Conservation (phyloP, 2,888 invertebrate species). For the Koerneria pararmatus region DNA sequence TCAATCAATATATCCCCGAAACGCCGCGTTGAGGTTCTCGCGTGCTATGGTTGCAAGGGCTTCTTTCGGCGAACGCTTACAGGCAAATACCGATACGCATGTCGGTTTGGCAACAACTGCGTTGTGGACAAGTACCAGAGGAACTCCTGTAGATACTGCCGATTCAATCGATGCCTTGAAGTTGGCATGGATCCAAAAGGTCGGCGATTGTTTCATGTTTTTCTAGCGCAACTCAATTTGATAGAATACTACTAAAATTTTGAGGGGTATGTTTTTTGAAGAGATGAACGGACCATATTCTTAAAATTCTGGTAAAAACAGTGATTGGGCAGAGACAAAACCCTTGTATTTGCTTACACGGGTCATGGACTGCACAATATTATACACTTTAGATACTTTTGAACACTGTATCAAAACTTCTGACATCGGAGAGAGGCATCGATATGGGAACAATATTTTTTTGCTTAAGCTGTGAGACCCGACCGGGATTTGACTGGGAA, state of each 20-base stretch:
- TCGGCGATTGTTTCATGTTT: conserved; percentile 9
- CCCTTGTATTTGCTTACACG: too few species aligned
- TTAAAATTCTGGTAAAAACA: too few species aligned
- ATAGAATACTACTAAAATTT: too few species aligned
- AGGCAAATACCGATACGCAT: conserved; percentile 50
- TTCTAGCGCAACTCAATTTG: too few species aligned
- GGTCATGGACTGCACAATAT: too few species aligned
- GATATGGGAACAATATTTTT: neutral
- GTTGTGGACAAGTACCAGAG: conserved; percentile 58
- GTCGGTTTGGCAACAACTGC: conserved; percentile 57
- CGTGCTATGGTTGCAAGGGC: conserved; percentile 49
- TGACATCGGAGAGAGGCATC: too few species aligned
- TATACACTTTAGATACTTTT: too few species aligned
- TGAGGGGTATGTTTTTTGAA: too few species aligned
- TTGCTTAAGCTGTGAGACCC: conserved; percentile 49
- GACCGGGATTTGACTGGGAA: conserved; percentile 58
- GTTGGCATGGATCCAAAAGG: conserved; percentile 59
- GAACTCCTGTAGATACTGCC: conserved; percentile 55
- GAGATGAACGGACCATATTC: too few species aligned
- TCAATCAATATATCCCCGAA: too few species aligned
- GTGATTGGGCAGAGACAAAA: too few species aligned
- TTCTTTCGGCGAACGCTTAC: conserved; percentile 56
- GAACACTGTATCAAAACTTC: too few species aligned
- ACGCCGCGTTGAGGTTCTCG: conserved; percentile 30
- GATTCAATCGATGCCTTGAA: conserved; percentile 55